These are phyloP conservation scores for Camponotus floridanus DNA, from an alignment of 1,140 invertebrate species.

Conservation along the genomic window DNA sequence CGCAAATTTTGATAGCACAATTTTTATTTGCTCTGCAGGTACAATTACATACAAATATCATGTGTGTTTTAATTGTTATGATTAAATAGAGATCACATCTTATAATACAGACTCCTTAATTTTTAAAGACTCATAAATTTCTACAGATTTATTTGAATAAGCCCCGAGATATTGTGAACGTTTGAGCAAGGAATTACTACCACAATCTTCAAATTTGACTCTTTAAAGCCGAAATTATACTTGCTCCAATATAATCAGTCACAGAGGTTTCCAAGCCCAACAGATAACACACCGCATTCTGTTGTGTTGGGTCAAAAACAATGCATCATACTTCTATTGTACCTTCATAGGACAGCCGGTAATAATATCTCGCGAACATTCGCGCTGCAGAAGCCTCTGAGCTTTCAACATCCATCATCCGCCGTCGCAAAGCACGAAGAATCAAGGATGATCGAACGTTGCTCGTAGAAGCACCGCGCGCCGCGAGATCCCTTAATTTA, in stretches of 20 bases:
- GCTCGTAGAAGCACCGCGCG: slow-evolving; percentile 32
- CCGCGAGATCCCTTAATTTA: slow-evolving; percentile 54
- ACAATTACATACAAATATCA: not conserved
- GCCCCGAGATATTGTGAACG: not conserved
- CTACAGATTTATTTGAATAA: not conserved
- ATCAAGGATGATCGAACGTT: slow-evolving; percentile 61
- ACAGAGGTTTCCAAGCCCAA: not conserved
- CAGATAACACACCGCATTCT: not conserved
- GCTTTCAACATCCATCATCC: slow-evolving; percentile 57
- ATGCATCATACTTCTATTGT: slow-evolving; percentile 43
- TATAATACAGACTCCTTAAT: not conserved
- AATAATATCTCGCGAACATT: slow-evolving; percentile 47
- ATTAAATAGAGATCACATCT: slow-evolving; percentile 9
- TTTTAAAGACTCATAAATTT: not conserved
- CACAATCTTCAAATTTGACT: slow-evolving; percentile 9
- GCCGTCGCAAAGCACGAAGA: slow-evolving; percentile 12
- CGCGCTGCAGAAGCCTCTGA: not conserved
- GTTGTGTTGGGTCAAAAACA: not conserved
- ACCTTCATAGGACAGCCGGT: not conserved
- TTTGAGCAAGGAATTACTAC: not conserved
- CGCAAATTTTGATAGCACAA: slow-evolving; percentile 9
- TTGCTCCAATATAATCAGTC: not conserved
- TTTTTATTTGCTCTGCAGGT: not conserved
- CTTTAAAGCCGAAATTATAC: not conserved
- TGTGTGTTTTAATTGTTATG: not conserved